Evolutionary conservation across 1,140 invertebrate species (phyloP).

Genomic region (Polyergus mexicanus): DNA sequence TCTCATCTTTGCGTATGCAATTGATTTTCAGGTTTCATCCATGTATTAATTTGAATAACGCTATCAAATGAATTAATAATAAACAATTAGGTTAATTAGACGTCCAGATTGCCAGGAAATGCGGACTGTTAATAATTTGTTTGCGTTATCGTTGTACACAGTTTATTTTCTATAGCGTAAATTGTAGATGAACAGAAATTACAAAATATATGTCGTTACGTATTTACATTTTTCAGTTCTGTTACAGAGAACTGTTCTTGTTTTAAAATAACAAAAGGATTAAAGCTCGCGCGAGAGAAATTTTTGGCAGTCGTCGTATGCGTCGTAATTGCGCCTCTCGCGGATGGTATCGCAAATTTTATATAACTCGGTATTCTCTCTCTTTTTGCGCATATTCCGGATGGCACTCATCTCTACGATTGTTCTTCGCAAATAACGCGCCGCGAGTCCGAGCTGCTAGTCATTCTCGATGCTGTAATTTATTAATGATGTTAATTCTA

Average conservation of each 20-base stretch:
- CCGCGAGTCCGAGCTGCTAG: slow-evolving; percentile 1
- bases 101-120: slow-evolving; percentile 47
- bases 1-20: background rate
- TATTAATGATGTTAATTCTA: slow-evolving; percentile 64
- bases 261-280: background rate
- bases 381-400: background rate
- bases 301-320: background rate
- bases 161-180: no score
- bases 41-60: slow-evolving; percentile 55
- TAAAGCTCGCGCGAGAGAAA: background rate
- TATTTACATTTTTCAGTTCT: background rate
- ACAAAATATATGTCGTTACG: no score
- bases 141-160: background rate
- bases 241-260: background rate
- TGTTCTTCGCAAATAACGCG: slow-evolving; percentile 25
- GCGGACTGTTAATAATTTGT: slow-evolving; percentile 47
- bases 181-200: no score
- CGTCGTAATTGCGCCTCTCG: background rate
- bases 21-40: slow-evolving; percentile 34
- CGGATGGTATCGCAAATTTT: slow-evolving; percentile 33
- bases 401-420: background rate
- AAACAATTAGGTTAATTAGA: slow-evolving; percentile 58
- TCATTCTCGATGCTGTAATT: slow-evolving; percentile 51
- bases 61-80: slow-evolving; percentile 50
- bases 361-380: slow-evolving; percentile 12